phyloP scores from a whole-genome alignment of 2,888 invertebrate species.

The Amphimallon solstitiale region DNA sequence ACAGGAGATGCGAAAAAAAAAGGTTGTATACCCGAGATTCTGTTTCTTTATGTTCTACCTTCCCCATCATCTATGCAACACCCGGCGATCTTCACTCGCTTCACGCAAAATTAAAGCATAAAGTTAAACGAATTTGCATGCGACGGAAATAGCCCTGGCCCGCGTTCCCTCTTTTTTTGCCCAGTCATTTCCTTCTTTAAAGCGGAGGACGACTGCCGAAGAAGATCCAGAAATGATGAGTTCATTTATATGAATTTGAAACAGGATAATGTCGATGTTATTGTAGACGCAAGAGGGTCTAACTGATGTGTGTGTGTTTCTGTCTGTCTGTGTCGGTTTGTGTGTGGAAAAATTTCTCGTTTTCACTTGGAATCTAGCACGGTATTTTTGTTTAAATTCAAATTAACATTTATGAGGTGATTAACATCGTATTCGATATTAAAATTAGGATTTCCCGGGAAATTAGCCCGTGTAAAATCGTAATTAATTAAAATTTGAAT shows the following conservation, averaged over 20 bases:
- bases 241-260: constrained; percentile 18
- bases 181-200: not conserved
- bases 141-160: not conserved
- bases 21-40: not conserved
- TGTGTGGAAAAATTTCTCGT: too few relatives aligned
- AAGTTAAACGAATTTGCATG: constrained; percentile 31
- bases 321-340: too few relatives aligned
- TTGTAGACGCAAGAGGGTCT: not conserved
- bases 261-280: not conserved
- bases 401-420: constrained; percentile 25
- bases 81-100: not conserved
- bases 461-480: not conserved
- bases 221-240: constrained; percentile 33
- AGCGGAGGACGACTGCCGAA: constrained; percentile 5
- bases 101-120: constrained; percentile 29
- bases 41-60: not conserved
- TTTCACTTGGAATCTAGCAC: too few relatives aligned
- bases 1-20: too few relatives aligned
- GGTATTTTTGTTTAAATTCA: not conserved
- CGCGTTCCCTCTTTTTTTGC: not conserved
- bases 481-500: not conserved
- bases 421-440: not conserved
- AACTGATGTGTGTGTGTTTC: not conserved
- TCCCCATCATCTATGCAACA: not conserved
- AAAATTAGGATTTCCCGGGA: not conserved